Conservation (phyloP, 2,113 vertebrate genomes). For the Kryptolebias marmoratus region DNA sequence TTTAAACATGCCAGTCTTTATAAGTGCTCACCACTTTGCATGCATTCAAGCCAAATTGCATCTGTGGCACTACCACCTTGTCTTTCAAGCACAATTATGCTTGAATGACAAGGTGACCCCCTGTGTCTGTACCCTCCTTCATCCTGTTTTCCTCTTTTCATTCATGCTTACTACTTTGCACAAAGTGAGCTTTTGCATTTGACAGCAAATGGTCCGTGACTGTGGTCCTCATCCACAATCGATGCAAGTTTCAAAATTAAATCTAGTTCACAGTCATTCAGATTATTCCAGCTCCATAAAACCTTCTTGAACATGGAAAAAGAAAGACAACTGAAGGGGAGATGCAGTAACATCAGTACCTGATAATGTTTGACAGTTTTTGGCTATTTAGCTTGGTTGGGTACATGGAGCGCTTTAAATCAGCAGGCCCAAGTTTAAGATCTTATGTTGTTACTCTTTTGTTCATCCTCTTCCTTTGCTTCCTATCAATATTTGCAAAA, state of each 20-base stretch:
- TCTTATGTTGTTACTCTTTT: too few species aligned
- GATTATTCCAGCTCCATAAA: neutral
- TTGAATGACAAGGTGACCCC: conserved; percentile 19
- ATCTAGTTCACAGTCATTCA: neutral
- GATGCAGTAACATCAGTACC: too few species aligned
- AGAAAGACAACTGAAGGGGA: neutral
- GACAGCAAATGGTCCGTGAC: neutral
- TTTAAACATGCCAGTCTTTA: conserved; percentile 27
- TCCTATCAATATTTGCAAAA: too few species aligned
- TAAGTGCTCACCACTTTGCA: conserved; percentile 46
- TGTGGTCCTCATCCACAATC: neutral
- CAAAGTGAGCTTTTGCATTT: neutral
- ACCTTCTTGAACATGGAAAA: neutral
- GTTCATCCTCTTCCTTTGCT: too few species aligned
- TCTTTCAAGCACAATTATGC: conserved; percentile 23
- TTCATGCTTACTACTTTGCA: neutral
- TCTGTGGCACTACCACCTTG: conserved; percentile 5
- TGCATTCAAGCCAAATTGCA: conserved; percentile 20
- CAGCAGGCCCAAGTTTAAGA: too few species aligned
- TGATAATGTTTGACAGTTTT: too few species aligned
- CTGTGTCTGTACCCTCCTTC: neutral
- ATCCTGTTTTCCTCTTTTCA: neutral
- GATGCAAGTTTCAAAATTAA: neutral
- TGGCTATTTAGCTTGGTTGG: too few species aligned
- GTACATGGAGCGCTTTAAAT: too few species aligned